Evolutionary conservation across 1,140 invertebrate species (phyloP).

Genomic region (Solen grandis): DNA sequence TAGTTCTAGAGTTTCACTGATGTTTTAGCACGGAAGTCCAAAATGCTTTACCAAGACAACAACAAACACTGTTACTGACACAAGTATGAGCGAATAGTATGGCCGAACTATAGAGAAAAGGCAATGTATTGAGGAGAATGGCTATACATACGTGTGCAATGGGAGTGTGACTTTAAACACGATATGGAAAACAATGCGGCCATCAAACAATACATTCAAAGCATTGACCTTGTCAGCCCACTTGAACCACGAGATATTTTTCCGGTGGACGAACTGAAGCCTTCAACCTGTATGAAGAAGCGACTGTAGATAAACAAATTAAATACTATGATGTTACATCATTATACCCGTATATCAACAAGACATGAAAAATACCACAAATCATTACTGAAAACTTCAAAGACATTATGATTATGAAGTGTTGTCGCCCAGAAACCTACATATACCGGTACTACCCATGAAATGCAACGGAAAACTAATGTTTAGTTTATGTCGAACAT

Average conservation of each 20-base stretch:
- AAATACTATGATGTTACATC: slow-evolving; percentile 3
- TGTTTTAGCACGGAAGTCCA: slow-evolving; percentile 64
- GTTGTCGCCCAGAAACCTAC: background rate
- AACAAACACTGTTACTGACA: slow-evolving; percentile 20
- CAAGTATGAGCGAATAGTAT: slow-evolving; percentile 53
- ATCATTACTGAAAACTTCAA: background rate
- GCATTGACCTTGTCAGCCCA: background rate
- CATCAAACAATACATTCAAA: slow-evolving; percentile 6
- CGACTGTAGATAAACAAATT: too few species aligned
- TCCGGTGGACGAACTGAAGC: slow-evolving; percentile 38
- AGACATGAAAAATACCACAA: background rate
- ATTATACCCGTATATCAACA: background rate
- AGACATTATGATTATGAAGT: background rate
- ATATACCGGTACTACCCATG: background rate
- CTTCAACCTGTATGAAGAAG: slow-evolving; percentile 32
- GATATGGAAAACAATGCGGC: background rate
- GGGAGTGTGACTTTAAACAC: slow-evolving; percentile 40
- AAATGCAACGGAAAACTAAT: too few species aligned
- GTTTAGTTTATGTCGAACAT: background rate
- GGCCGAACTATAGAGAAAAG: slow-evolving; percentile 43
- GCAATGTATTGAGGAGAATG: slow-evolving; percentile 24
- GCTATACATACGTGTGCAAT: slow-evolving; percentile 33
- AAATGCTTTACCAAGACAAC: slow-evolving; percentile 3
- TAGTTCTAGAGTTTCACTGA: slow-evolving; percentile 61
- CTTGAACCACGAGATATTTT: slow-evolving; percentile 42